Percentiles rank a stretch among this genome's conserved stretches.
phyloP scores from a whole-genome alignment of 2,888 invertebrate genomes.

The Apocheima hispidaria region DNA sequence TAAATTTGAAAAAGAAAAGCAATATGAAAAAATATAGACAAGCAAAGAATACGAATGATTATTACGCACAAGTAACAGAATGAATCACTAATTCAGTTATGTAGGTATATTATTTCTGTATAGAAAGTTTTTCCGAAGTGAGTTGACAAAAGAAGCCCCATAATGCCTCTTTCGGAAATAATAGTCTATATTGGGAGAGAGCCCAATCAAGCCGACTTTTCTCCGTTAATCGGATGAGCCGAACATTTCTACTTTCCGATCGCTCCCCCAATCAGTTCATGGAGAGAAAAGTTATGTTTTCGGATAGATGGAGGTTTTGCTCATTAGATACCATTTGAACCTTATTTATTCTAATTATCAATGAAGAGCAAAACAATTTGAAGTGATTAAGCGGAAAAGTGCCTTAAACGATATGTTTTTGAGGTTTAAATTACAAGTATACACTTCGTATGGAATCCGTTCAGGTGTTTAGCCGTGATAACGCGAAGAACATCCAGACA shows the following conservation, averaged over 20 bases:
- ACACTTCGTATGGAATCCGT: too few species aligned
- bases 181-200: conserved; percentile 21
- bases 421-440: too few species aligned
- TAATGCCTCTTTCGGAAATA: conserved; percentile 11
- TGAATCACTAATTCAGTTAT: too few species aligned
- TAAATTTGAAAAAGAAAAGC: too few species aligned
- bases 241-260: conserved; percentile 23
- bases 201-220: conserved; percentile 30
- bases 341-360: conserved; percentile 2
- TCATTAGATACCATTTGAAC: conserved; percentile 1
- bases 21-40: too few species aligned
- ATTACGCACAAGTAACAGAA: too few species aligned
- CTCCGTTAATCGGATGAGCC: conserved; percentile 30
- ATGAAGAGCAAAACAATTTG: not conserved
- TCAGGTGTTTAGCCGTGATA: too few species aligned
- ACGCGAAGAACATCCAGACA: too few species aligned
- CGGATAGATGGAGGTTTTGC: conserved; percentile 5
- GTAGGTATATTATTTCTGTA: too few species aligned
- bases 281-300: conserved; percentile 32
- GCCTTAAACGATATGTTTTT: too few species aligned
- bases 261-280: conserved; percentile 27
- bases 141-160: conserved; percentile 9
- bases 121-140: not conserved
- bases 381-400: not conserved
- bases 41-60: too few species aligned